phyloP scores from a whole-genome alignment of 2,113 vertebrate species.

The Psittacus erithacus region DNA sequence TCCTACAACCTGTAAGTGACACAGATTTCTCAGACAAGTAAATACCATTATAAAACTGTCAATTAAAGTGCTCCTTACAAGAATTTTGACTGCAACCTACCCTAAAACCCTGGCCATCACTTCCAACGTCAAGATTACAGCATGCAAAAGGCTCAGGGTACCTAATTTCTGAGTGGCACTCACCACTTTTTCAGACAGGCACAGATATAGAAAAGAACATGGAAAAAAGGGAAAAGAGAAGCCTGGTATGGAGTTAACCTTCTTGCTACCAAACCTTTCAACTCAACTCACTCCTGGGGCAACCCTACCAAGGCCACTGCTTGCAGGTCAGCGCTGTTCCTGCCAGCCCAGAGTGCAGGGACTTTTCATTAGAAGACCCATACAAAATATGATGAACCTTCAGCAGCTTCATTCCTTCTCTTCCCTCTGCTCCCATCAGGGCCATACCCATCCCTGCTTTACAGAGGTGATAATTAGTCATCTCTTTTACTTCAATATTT shows the following conservation, averaged over 20 bases:
- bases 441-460: neutral
- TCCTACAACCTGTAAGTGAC: neutral
- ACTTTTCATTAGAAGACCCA: neutral
- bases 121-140: neutral
- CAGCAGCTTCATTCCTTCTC: neutral
- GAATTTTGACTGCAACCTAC: neutral
- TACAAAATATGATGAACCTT: neutral
- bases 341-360: accelerated
- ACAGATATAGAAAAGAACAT: neutral
- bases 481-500: neutral
- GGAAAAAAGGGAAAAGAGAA: neutral
- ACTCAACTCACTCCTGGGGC: neutral
- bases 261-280: neutral
- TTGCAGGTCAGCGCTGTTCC: neutral
- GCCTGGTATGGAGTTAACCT: neutral
- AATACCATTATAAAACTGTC: neutral
- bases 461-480: neutral
- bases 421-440: neutral
- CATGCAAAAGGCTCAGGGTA: neutral
- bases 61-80: neutral
- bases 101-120: neutral
- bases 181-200: neutral
- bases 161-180: neutral
- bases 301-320: accelerated
- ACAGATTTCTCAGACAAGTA: neutral